phyloP scores from a whole-genome alignment of 37 sponge, comb jelly and placozoan genomes.

The Halichondria panicea region DNA sequence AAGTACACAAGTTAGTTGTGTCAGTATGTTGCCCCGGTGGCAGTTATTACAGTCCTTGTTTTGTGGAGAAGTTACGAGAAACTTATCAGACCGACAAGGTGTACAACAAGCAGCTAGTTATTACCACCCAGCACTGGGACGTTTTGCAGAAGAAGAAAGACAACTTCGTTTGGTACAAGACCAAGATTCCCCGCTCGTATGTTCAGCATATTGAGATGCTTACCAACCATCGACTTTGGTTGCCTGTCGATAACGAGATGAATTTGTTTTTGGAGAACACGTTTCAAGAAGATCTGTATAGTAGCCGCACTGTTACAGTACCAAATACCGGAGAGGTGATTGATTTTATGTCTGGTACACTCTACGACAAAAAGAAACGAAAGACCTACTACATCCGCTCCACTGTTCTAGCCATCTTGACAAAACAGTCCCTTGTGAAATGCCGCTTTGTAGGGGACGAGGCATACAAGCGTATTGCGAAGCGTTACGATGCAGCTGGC shows the following conservation, averaged over 20 bases:
- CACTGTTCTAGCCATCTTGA: not conserved
- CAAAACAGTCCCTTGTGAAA: not conserved
- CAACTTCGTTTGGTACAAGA: slow-evolving; percentile 34
- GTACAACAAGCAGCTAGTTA: slow-evolving; percentile 35
- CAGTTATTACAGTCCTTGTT: slow-evolving; percentile 37
- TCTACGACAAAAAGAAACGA: slow-evolving; percentile 4
- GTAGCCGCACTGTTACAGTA: not conserved
- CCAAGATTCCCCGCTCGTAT: slow-evolving; percentile 2
- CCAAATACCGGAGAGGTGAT: not conserved
- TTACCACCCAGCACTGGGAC: slow-evolving; percentile 12
- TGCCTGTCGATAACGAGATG: slow-evolving; percentile 21
- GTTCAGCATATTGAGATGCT: not conserved
- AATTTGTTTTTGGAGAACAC: slow-evolving; percentile 17
- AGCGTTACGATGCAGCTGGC: slow-evolving; percentile 49
- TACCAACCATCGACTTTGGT: too few species aligned
- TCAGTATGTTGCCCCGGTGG: slow-evolving; percentile 41
- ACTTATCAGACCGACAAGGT: slow-evolving; percentile 17
- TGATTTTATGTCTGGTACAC: slow-evolving; percentile 43
- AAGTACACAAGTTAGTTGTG: too few species aligned
- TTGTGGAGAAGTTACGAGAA: slow-evolving; percentile 64
- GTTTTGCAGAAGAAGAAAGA: not conserved
- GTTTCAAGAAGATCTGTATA: slow-evolving; percentile 34
- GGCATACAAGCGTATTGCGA: slow-evolving; percentile 11
- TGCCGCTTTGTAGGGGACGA: slow-evolving; percentile 8
- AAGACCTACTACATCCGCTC: slow-evolving; percentile 20